phyloP scores from a whole-genome alignment of 1,140 invertebrate genomes.

The Rhopalosiphum maidis region DNA sequence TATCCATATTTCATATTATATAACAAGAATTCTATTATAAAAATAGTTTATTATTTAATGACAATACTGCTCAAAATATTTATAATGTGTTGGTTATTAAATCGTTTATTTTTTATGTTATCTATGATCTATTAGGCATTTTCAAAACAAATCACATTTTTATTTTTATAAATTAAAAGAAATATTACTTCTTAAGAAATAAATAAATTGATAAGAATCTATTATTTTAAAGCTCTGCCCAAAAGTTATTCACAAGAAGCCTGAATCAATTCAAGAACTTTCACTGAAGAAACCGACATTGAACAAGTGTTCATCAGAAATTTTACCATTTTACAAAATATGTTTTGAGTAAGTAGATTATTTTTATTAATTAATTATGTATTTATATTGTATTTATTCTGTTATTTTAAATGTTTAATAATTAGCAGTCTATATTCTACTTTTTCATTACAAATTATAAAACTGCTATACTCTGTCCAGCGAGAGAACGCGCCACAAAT shows the following conservation, averaged over 20 bases:
- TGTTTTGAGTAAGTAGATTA: slow-evolving; percentile 39
- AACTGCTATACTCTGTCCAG: too few species aligned
- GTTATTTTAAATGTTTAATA: neutral
- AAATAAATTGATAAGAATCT: neutral
- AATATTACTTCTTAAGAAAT: neutral
- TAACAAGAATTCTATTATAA: too few species aligned
- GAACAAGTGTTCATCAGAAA: neutral
- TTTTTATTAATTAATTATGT: neutral
- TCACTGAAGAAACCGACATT: neutral
- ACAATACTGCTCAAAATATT: too few species aligned
- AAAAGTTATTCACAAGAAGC: neutral
- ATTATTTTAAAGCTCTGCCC: neutral
- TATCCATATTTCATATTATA: too few species aligned
- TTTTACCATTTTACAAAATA: slow-evolving; percentile 53
- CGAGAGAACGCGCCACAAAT: too few species aligned
- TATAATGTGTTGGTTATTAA: too few species aligned
- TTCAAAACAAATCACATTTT: neutral
- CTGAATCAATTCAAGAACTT: neutral
- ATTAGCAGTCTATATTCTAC: too few species aligned
- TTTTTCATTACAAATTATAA: too few species aligned
- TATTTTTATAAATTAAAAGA: neutral
- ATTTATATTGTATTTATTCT: neutral
- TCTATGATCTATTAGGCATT: neutral
- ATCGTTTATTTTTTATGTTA: neutral
- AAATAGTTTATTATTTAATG: too few species aligned